A percentile compares a stretch with the other conserved stretches of the same genome.
Evolutionary conservation across 2,888 invertebrate species (phyloP).

Genomic region (Meteorus cinctellus): DNA sequence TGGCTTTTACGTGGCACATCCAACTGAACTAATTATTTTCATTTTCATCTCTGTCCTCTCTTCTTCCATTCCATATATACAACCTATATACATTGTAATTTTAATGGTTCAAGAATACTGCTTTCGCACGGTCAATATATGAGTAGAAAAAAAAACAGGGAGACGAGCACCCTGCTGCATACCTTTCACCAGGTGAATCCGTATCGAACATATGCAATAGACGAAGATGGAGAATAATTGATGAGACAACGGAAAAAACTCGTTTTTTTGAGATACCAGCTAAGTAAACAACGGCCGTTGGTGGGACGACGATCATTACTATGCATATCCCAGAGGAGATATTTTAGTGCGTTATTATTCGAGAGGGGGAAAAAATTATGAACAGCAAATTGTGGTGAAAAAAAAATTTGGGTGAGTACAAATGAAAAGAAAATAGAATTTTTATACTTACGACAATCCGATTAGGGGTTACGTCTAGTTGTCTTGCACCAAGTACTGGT

Average conservation of each 20-base stretch:
- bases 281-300: slow-evolving; percentile 38
- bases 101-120: slow-evolving; percentile 42
- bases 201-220: not conserved
- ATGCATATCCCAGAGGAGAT: not conserved
- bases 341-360: not conserved
- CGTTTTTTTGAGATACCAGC: slow-evolving; percentile 19
- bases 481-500: slow-evolving; percentile 82
- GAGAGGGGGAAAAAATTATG: not conserved
- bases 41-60: not conserved
- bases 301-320: not conserved
- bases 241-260: slow-evolving; percentile 26
- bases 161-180: not conserved
- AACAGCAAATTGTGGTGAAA: not conserved
- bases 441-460: slow-evolving; percentile 81
- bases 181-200: slow-evolving; percentile 46
- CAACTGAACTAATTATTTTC: slow-evolving; percentile 9
- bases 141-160: not conserved
- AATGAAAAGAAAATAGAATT: not conserved
- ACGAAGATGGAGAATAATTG: slow-evolving; percentile 28
- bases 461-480: slow-evolving; percentile 84
- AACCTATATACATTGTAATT: slow-evolving; percentile 46
- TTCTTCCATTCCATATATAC: not conserved
- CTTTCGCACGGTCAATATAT: slow-evolving; percentile 46
- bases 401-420: not conserved
- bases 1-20: not conserved